These are phyloP conservation scores for Rhinogobius similis DNA, from an alignment of 2,113 vertebrate species.

Conservation along the genomic window DNA sequence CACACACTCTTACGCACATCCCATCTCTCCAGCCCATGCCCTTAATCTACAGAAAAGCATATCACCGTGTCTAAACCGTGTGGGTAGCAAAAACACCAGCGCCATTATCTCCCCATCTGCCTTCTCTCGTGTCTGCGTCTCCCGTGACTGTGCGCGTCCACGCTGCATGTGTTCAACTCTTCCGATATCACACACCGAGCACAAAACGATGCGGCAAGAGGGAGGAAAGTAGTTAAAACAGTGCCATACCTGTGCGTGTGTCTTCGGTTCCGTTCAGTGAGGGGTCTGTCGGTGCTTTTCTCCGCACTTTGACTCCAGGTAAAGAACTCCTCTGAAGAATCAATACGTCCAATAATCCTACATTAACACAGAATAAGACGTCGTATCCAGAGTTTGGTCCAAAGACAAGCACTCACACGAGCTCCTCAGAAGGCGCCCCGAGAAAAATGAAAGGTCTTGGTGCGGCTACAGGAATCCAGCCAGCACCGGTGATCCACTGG, in stretches of 20 bases:
- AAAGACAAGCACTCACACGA: slow-evolving; percentile 7
- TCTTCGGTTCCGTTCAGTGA: slow-evolving; percentile 29
- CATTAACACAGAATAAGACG: slow-evolving; percentile 27
- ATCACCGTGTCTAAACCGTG: slow-evolving; percentile 52
- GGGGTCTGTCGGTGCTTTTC: slow-evolving; percentile 25
- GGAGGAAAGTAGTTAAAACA: slow-evolving; percentile 48
- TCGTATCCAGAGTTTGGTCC: slow-evolving; percentile 46
- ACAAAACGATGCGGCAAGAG: slow-evolving; percentile 5
- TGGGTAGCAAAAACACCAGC: slow-evolving; percentile 54
- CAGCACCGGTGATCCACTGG: slow-evolving; percentile 32
- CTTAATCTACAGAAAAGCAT: slow-evolving; percentile 44
- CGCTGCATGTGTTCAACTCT: slow-evolving; percentile 7
- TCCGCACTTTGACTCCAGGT: slow-evolving; percentile 29
- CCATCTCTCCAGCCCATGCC: slow-evolving; percentile 13
- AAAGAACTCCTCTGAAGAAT: slow-evolving; percentile 37
- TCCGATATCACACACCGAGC: slow-evolving; percentile 35
- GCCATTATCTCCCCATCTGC: slow-evolving; percentile 73
- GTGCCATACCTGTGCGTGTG: slow-evolving; percentile 56
- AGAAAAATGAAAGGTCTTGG: slow-evolving; percentile 21
- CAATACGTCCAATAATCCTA: slow-evolving; percentile 51
- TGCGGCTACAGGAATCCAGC: slow-evolving; percentile 34
- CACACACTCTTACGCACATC: background rate
- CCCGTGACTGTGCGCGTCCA: background rate
- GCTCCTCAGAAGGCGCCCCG: slow-evolving; percentile 39
- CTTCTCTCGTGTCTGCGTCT: slow-evolving; percentile 22